Conservation (phyloP, 2,888 invertebrate genomes). For the Lasioglossum malachurum region DNA sequence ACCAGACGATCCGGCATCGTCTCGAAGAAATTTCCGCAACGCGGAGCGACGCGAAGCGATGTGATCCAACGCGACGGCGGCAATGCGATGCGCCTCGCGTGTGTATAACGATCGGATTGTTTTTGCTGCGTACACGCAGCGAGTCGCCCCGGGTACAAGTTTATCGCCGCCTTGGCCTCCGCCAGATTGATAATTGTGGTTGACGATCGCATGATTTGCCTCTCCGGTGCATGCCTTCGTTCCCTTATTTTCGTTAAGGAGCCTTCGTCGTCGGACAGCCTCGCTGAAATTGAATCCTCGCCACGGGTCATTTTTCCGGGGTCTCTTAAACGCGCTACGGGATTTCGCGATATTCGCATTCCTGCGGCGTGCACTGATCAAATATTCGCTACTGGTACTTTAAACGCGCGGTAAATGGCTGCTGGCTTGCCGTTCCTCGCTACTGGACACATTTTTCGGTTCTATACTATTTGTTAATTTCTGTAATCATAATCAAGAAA, state of each 20-base stretch:
- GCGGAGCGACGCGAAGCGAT: neutral
- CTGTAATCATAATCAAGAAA: neutral
- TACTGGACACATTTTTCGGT: neutral
- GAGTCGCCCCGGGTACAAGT: slow-evolving; percentile 27
- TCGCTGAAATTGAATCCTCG: slow-evolving; percentile 6
- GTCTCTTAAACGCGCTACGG: neutral
- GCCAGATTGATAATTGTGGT: slow-evolving; percentile 32
- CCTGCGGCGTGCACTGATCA: neutral
- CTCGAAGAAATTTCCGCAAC: slow-evolving; percentile 42
- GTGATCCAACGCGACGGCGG: neutral
- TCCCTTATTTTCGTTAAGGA: neutral
- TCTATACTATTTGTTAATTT: neutral
- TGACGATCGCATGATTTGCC: slow-evolving; percentile 21
- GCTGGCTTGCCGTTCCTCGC: neutral
- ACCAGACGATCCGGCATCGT: slow-evolving; percentile 45
- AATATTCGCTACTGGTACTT: neutral
- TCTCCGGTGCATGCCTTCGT: neutral
- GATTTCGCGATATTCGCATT: neutral
- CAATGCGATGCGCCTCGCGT: slow-evolving; percentile 25
- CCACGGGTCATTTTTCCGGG: neutral
- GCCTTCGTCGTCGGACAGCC: neutral
- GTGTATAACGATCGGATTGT: slow-evolving; percentile 48
- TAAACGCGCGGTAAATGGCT: neutral
- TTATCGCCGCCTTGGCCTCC: neutral
- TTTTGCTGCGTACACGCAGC: slow-evolving; percentile 36